These are phyloP conservation scores for Arvicanthis niloticus DNA, from an alignment of 2,113 vertebrate species.

Conservation along the genomic window DNA sequence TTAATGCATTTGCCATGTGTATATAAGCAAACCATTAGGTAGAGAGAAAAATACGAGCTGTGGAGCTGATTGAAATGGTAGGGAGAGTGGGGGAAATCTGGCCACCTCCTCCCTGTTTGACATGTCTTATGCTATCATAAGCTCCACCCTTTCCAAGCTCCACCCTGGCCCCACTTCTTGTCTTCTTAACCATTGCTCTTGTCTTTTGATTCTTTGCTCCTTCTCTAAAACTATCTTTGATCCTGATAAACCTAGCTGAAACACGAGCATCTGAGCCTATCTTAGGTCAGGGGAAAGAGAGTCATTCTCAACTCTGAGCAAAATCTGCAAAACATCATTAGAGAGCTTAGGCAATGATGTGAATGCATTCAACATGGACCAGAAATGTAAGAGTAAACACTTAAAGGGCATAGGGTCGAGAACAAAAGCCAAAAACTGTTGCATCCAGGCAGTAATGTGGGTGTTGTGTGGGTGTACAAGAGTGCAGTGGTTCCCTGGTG, in stretches of 20 bases:
- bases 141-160: not conserved
- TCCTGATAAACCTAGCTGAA: not conserved
- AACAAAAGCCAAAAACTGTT: not conserved
- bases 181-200: not conserved
- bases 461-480: not conserved
- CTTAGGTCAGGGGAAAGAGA: not conserved
- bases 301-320: not conserved
- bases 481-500: not conserved
- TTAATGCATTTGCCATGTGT: not conserved
- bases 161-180: not conserved
- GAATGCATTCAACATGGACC: not conserved
- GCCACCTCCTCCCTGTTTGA: not conserved
- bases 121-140: not conserved
- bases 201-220: not conserved
- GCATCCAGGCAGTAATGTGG: not conserved
- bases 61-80: not conserved
- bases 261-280: not conserved
- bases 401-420: not conserved
- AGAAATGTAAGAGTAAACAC: not conserved
- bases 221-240: not conserved
- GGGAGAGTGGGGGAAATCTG: not conserved
- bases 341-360: not conserved
- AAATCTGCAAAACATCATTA: slow-evolving; percentile 20
- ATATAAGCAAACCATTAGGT: not conserved
- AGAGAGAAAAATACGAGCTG: not conserved